phyloP scores from a whole-genome alignment of 2,888 invertebrate species.

The Euproctis similis region DNA sequence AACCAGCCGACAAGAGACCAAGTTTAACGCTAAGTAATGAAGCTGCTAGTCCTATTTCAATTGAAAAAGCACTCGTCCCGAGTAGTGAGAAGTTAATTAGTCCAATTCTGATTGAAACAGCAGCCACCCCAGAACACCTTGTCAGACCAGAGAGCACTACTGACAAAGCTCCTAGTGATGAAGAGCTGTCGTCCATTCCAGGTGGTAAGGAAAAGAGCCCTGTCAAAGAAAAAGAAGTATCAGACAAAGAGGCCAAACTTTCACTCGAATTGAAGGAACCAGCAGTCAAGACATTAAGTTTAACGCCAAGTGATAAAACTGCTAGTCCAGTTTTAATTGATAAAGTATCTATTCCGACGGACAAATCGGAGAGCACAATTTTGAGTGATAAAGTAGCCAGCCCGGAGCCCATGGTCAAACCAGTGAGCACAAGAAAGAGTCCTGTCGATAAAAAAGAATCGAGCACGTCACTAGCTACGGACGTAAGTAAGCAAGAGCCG shows the following conservation, averaged over 20 bases:
- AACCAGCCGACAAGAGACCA: too few relatives aligned
- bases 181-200: slow-evolving; percentile 1
- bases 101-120: too few relatives aligned
- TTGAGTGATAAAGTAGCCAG: too few relatives aligned
- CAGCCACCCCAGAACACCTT: neutral
- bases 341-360: too few relatives aligned
- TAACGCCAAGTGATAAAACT: too few relatives aligned
- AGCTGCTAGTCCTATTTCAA: neutral
- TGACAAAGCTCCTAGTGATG: neutral
- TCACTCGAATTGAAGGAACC: neutral
- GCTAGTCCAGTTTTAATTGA: too few relatives aligned
- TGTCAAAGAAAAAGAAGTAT: neutral
- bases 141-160: neutral
- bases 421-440: neutral
- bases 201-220: slow-evolving; percentile 3
- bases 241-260: neutral
- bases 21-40: neutral
- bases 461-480: slow-evolving; percentile 7
- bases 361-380: too few relatives aligned
- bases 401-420: too few relatives aligned
- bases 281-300: slow-evolving; percentile 1
- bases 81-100: neutral
- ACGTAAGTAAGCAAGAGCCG: slow-evolving; percentile 2
- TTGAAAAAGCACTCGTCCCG: neutral
- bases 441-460: slow-evolving; percentile 1